These are phyloP conservation scores for Chrysochloris asiatica DNA, from an alignment of 2,113 vertebrate genomes.

Conservation along the genomic window DNA sequence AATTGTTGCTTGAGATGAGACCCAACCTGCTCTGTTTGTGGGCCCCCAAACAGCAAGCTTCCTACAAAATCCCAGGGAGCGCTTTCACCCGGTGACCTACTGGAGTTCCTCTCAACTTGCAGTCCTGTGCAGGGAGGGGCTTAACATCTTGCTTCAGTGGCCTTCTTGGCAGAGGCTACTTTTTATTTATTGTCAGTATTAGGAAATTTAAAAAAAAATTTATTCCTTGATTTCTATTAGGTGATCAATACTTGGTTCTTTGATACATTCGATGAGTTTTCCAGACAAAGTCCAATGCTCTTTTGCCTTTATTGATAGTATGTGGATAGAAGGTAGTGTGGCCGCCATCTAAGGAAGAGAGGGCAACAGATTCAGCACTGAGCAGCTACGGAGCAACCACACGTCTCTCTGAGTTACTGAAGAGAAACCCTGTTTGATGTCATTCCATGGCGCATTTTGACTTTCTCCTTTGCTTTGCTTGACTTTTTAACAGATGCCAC, in stretches of 20 bases:
- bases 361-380: background rate
- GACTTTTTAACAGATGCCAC: constrained; percentile 91
- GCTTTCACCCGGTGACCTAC: no score
- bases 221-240: no score
- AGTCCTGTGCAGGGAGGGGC: background rate
- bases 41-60: background rate
- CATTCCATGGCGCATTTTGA: constrained; percentile 16
- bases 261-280: constrained; percentile 7
- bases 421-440: background rate
- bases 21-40: rapidly evolving
- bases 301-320: background rate
- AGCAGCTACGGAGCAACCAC: background rate
- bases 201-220: no score
- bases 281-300: background rate
- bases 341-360: background rate
- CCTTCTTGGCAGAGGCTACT: background rate
- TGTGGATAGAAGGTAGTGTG: constrained; percentile 21
- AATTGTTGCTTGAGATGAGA: background rate
- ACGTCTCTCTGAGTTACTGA: background rate
- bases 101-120: no score
- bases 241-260: background rate
- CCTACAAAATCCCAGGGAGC: background rate
- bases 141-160: background rate
- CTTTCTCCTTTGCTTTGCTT: constrained; percentile 77
- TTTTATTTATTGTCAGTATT: constrained; percentile 4